phyloP scores from a whole-genome alignment of 2,797 vertebrate genomes.

The Acanthurus leucopareius region DNA sequence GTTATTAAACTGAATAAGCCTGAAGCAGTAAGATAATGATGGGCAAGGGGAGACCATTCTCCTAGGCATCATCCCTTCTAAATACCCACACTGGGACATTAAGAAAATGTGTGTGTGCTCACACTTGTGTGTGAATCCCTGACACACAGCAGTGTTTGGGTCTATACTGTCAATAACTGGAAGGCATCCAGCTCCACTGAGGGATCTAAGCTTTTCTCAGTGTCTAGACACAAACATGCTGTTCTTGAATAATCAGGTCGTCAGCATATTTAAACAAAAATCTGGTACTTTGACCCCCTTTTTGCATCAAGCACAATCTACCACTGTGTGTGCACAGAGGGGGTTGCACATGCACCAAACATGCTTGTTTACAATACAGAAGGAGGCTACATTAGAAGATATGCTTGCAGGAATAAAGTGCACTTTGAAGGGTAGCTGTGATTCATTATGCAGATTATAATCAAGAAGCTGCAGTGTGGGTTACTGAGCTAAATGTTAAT shows the following conservation, averaged over 20 bases:
- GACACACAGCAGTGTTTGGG: constrained; percentile 28
- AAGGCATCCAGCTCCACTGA: constrained; percentile 69
- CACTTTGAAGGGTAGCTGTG: background rate
- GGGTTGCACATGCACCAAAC: background rate
- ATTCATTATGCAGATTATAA: constrained; percentile 40
- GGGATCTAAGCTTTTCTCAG: constrained; percentile 67
- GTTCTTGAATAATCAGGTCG: constrained; percentile 77
- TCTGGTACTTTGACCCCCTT: constrained; percentile 64
- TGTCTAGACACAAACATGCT: constrained; percentile 70
- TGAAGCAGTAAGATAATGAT: constrained; percentile 57
- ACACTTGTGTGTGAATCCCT: constrained; percentile 19
- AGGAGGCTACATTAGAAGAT: constrained; percentile 19
- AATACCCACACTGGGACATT: constrained; percentile 61
- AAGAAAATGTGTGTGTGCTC: constrained; percentile 51
- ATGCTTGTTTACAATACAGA: constrained; percentile 20
- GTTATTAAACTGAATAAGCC: constrained; percentile 43
- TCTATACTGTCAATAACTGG: constrained; percentile 68
- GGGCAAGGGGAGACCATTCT: constrained; percentile 69
- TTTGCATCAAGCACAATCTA: constrained; percentile 37
- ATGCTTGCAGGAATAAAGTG: background rate
- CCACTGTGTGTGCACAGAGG: constrained; percentile 5
- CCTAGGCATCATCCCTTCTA: constrained; percentile 57
- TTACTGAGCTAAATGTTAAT: constrained; percentile 49
- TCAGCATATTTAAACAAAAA: constrained; percentile 73
- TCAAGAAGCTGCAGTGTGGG: constrained; percentile 6